Evolutionary conservation across 2,888 invertebrate species (phyloP), one percentile per base, ranked within the genome.

Genomic region (Dromius quadrimaculatus): DNA sequence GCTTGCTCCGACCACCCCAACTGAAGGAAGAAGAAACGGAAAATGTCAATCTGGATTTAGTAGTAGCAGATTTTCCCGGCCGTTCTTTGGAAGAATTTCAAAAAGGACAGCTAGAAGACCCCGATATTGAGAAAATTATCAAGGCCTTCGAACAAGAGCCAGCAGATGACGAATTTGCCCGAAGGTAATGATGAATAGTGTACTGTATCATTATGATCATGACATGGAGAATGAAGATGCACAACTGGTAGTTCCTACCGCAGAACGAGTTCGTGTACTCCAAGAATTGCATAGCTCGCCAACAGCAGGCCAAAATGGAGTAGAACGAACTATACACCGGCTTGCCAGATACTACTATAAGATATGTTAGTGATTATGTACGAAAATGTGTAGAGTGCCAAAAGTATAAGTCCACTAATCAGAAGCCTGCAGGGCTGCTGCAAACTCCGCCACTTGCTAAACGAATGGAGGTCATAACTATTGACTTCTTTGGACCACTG

Each of bases 81-180:
- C n/a, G n/a, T n/a, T n/a, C n/a, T n/a, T n/a, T n/a, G n/a, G n/a
- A n/a, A n/a, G n/a, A 2, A 34, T n/a, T 34, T 1, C 2, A 8
- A 57, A 57, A 20, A 28, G 28, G n/a, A n/a, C n/a, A n/a, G n/a
- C 28, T 57, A 1, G 1, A 5, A 9, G 57, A 57, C 28, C 57
- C 57, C 3, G 57, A 57, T 23, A 72, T 73, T 8, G 73, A 70
- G 1, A 64, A 65, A 47, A 72, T 72, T 8, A 57, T 72, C 11
- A 28, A 28, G 5, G 22, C 13, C 22, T 72, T 70, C 19, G 68
- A 72, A 34, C n/a, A 9, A 1, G 20, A 38, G 11, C 11, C 9
- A 2, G 13, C 8, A 6, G 4, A 19, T 13, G 41, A 61, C 15
- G 15, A 57, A 4, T 23, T 19, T 19, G 1, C 6, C 20, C 17